Evolutionary conservation across 2,888 invertebrate genomes (phyloP), one percentile per base, ranked within the genome.

Genomic region (Euplagia quadripunctaria): DNA sequence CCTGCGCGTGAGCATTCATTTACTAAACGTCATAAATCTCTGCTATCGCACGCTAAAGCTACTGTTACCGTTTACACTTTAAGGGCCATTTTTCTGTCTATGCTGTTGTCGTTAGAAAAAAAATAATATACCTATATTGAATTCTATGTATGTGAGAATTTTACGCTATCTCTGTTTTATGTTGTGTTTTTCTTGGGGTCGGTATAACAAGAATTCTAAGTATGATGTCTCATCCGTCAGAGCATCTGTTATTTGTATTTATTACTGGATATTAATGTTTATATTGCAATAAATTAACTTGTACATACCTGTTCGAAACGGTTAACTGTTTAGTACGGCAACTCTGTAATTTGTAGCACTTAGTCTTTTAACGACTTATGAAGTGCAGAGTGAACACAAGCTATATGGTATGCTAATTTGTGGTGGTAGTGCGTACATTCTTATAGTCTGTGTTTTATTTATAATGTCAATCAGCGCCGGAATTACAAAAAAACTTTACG

Each of bases 71-170:
- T 7, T 1, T 12, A 5, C 0, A 9, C 0, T 0, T 51, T 51
- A 71, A 68, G 61, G 75, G 9, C 41, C 64, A 69, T 4, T 43
- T 46, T 81, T 3, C 68, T 67, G 17, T 74, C 66, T 16, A 12
- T 46, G 16, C 20, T 41, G 51, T 64, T 71, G 16, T 31, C 12
- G 46, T 65, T 69, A 72, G 65, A 76, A 79, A 81, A 77, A 80
- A 84, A 68, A 14, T 14, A 43, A 31, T 82, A 73, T 70, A 75
- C 65, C 69, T 79, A 74, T 75, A 82, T 82, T 79, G 80, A 79
- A 82, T 85, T 76, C 75, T 81, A 79, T 81, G 52, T 77, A 81
- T 84, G 84, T 85, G 83, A 76, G 85, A 84, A 84, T 83, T 85
- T 84, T 78, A 83, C 83, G 82, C 85, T 77, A 72, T 79, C 64